Evolutionary conservation across 2,113 vertebrate genomes (phyloP), one percentile per base, ranked within the genome.

Genomic region (Oryzias melastigma): DNA sequence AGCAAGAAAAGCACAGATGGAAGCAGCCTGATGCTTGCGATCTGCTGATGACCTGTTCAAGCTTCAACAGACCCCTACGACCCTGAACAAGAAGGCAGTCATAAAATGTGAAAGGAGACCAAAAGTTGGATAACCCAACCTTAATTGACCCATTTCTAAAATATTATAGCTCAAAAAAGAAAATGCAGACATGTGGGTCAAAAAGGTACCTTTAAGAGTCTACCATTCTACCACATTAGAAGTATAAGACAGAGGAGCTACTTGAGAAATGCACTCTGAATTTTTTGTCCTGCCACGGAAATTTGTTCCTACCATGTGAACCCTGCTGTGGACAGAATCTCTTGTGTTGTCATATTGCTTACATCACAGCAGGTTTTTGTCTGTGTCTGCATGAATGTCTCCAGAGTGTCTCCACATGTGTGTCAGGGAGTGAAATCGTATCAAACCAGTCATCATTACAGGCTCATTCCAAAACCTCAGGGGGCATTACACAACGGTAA

Each of bases 371-470:
- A 54, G 75, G 68, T 73, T 67, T 70, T 58, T 46, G 66, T 68
- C 52, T 78, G 40, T 53, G 71, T 84, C 65, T 62, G 72, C 65
- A 48, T 54, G 57, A 76, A 55, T 65, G 65, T 68, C 77, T 84
- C 55, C 59, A 24, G 14, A 68, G 67, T 48, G 40, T 75, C 71
- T 80, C 52, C 60, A 45, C 57, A 19, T 84, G 63, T 80, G 68
- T 86, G 77, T 80, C 62, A 56, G 52, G 81, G 73, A 79, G 75
- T 75, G 70, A 86, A 85, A 64, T 80, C 29, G 20, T 86, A 85
- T 88, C 84, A 79, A 84, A 79, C 73, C 65, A 68, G 87, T 83
- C 84, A 83, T 84, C 84, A 81, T 89, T 88, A 84, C 73, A 53
- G 80, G 75, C 77, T 80, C 83, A 85, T 85, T 88, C 81, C 85